Conservation (phyloP, 2,113 vertebrate species). For the Lophius piscatorius region DNA sequence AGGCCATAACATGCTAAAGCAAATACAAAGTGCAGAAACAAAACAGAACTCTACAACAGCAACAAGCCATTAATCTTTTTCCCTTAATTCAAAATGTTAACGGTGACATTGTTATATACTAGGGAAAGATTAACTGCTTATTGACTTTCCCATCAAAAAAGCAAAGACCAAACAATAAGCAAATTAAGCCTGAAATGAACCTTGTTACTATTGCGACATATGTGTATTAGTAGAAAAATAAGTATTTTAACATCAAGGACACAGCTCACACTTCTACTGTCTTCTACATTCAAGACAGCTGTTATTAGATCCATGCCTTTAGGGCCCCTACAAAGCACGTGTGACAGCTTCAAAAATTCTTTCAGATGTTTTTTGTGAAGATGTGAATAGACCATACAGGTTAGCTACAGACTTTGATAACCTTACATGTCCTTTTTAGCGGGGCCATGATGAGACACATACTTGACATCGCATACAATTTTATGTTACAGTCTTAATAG, state of each 20-base stretch:
- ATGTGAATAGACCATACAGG: no score
- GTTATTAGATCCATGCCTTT: no score
- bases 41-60: slow-evolving; percentile 18
- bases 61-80: slow-evolving; percentile 60
- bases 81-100: slow-evolving; percentile 55
- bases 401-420: no score
- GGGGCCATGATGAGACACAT: no score
- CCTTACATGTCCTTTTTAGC: no score
- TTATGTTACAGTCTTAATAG: background rate
- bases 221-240: no score
- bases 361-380: no score
- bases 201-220: no score
- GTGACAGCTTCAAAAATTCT: no score
- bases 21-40: slow-evolving; percentile 25
- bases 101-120: slow-evolving; percentile 25
- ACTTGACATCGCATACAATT: background rate
- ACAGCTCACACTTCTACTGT: background rate
- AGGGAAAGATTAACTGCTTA: slow-evolving; percentile 28
- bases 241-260: no score
- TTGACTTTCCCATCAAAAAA: slow-evolving; percentile 48
- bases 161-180: slow-evolving; percentile 26
- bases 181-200: background rate
- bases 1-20: slow-evolving; percentile 37
- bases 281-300: no score
- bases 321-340: no score